phyloP scores from a whole-genome alignment of 2,113 vertebrate genomes.

The Hypomesus transpacificus region DNA sequence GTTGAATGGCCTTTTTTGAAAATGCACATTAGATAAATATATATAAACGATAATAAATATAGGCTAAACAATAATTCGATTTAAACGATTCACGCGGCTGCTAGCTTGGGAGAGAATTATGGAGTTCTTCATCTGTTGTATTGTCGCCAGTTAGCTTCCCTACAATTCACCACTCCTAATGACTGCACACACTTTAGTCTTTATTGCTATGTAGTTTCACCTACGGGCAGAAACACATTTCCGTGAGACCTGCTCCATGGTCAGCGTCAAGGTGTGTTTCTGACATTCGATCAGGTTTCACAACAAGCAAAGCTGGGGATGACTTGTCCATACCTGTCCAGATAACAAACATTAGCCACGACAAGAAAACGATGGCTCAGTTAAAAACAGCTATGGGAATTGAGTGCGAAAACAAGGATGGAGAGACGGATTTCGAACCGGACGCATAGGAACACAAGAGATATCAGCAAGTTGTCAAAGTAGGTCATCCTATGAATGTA shows the following conservation, averaged over 20 bases:
- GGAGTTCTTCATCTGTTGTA: not conserved
- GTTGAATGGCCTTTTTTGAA: not conserved
- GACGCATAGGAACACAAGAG: slow-evolving; percentile 33
- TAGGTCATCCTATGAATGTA: slow-evolving; percentile 54
- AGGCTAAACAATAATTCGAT: too few relatives aligned
- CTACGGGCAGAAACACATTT: slow-evolving; percentile 12
- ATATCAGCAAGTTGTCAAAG: slow-evolving; percentile 52
- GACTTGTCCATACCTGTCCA: slow-evolving; percentile 68
- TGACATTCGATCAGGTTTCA: slow-evolving; percentile 62
- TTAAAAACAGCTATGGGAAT: slow-evolving; percentile 23
- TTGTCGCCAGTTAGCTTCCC: too few relatives aligned
- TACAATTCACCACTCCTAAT: slow-evolving; percentile 1
- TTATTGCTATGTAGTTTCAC: slow-evolving; percentile 24
- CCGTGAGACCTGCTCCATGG: slow-evolving; percentile 34
- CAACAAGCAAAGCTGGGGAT: slow-evolving; percentile 54
- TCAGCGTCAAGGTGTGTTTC: slow-evolving; percentile 54
- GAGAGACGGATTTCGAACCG: not conserved
- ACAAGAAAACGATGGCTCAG: slow-evolving; percentile 38
- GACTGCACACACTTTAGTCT: slow-evolving; percentile 13
- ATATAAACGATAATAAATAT: too few relatives aligned
- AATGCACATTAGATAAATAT: not conserved
- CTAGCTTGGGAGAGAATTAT: not conserved
- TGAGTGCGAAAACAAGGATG: slow-evolving; percentile 29
- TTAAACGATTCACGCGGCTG: not conserved
- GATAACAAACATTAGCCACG: slow-evolving; percentile 52